These are phyloP conservation scores for Eupithecia insigniata DNA, from an alignment of 2,888 invertebrate species.

Conservation along the genomic window DNA sequence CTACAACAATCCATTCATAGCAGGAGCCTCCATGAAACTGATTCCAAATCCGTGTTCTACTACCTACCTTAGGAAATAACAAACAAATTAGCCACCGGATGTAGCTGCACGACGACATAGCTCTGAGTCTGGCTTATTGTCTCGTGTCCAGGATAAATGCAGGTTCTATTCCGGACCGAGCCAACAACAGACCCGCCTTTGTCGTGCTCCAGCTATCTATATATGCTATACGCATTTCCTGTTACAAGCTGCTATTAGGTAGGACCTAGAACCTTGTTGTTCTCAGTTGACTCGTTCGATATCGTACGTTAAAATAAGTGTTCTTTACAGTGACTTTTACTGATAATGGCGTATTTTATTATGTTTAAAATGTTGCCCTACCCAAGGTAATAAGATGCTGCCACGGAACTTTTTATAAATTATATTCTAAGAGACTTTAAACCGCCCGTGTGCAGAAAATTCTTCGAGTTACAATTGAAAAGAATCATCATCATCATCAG, in stretches of 20 bases:
- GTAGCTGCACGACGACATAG: background rate
- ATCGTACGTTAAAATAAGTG: no score
- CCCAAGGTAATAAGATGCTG: no score
- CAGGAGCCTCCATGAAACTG: background rate
- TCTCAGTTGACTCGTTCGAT: background rate
- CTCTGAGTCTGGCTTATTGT: background rate
- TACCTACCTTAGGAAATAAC: background rate
- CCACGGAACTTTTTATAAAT: background rate
- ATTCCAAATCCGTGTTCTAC: background rate
- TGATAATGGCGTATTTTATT: background rate
- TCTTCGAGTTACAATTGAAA: background rate
- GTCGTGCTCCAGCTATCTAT: constrained; percentile 27
- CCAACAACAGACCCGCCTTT: constrained; percentile 32
- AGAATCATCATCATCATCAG: no score
- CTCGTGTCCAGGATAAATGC: constrained; percentile 11
- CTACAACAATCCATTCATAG: background rate
- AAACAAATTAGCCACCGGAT: constrained; percentile 9
- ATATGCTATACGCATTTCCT: constrained; percentile 11
- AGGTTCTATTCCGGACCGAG: constrained; percentile 1
- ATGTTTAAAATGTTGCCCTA: background rate
- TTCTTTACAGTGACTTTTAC: background rate
- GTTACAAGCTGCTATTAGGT: background rate
- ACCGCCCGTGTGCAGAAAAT: background rate
- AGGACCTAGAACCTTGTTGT: background rate
- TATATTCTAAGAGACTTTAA: background rate